phyloP scores from a whole-genome alignment of 2,888 invertebrate genomes.

The Tuberolachnus salignus region DNA sequence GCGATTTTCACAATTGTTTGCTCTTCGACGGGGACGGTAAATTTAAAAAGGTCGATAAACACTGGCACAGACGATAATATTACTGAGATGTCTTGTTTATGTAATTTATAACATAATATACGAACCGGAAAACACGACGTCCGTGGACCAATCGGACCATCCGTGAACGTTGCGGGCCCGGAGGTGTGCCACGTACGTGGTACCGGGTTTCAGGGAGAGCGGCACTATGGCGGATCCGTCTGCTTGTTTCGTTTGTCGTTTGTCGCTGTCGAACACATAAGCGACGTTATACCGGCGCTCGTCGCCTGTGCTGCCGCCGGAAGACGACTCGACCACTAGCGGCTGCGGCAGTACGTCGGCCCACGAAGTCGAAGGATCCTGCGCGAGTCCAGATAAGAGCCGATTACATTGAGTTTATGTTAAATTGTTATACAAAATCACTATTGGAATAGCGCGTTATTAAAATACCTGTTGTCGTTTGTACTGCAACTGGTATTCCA shows the following conservation, averaged over 20 bases:
- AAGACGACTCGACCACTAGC: constrained; percentile 9
- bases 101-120: background rate
- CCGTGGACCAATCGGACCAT: constrained; percentile 64
- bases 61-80: background rate
- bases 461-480: constrained; percentile 63
- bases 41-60: no score
- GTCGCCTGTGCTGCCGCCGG: background rate
- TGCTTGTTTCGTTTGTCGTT: background rate
- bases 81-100: background rate
- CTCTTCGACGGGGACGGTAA: no score
- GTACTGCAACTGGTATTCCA: constrained; percentile 64
- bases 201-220: background rate
- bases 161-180: constrained; percentile 64
- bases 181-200: constrained; percentile 64
- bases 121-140: constrained; percentile 63
- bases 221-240: constrained; percentile 58
- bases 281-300: constrained; percentile 3
- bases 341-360: constrained; percentile 16
- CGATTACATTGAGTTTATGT: background rate
- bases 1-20: no score
- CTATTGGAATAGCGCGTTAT: no score
- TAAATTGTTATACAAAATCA: no score
- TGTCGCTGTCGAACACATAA: constrained; percentile 26
- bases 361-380: constrained; percentile 21
- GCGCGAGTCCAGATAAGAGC: background rate